Base-by-base conservation (phyloP, 2,888 invertebrate species). In the Drosophila flavopinicola region DNA sequence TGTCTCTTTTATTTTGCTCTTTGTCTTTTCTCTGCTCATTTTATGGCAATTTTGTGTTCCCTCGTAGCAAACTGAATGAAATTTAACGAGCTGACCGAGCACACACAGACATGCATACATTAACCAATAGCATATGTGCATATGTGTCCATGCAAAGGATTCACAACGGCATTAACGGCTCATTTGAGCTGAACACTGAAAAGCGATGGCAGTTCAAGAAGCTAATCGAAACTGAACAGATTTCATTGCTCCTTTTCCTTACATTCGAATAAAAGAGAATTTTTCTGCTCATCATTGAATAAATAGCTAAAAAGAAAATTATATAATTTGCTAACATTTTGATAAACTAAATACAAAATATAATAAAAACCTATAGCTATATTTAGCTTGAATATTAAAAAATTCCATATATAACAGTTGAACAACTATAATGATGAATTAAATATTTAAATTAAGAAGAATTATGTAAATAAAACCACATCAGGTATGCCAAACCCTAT, bases 1-100 rank as follows among this genome's bases (percentile, higher is more conserved):
- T 2, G 30, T 30, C 25, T 41, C 17, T 39, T 13, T 47, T 24
- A n/a, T 45, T 23, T 38, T 27, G 11, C 49, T 41, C 23, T 37
- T 38, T 35, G 17, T 13, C 13, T 23, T n/a, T 9, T 23, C 38
- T 67, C 20, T 27, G 30, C 75, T 70, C 66, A 85, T 82, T 87
- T 87, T 78, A 75, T 85, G 82, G 53, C 83, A 83, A 82, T 85
- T 87, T 56, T 67, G 66, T 61, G 66, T 58, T 25, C 41, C 54
- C 54, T 64, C 35, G 52, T 17, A 47, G 52, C 39, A 39, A 47
- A 47, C 60, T 67, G 82, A 84, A 76, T 84, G 80, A 73, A 68
- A 70, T 79, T 80, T 73, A 76, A 76, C 66, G 69, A 78, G 75
- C 49, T 65, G 39, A 35, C 48, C 51, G 41, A 47, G 27, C 57